These are phyloP conservation scores for Petaurus breviceps DNA, from an alignment of 2,113 vertebrate species.

Conservation along the genomic window DNA sequence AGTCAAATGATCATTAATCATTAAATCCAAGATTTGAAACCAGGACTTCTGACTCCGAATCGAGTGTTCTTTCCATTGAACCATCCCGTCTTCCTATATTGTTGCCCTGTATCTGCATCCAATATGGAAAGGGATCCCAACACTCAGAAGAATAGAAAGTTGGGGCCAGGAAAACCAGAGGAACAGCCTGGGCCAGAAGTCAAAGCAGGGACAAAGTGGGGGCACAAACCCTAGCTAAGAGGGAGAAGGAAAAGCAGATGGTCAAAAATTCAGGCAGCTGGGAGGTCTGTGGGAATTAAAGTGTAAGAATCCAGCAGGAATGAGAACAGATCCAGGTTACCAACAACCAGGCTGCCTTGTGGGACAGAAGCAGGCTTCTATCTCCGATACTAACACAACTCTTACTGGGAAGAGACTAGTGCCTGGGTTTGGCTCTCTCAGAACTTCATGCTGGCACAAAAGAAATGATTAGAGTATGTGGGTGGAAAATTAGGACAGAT, in stretches of 20 bases:
- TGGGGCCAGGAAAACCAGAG: neutral
- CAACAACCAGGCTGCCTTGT: neutral
- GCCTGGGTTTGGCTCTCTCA: neutral
- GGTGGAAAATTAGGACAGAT: neutral
- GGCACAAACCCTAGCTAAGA: neutral
- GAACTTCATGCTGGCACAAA: neutral
- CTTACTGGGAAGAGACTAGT: neutral
- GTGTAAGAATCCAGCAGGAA: neutral
- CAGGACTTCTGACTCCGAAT: neutral
- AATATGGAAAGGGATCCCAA: neutral
- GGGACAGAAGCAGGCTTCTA: neutral
- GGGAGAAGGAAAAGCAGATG: neutral
- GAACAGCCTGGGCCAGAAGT: neutral
- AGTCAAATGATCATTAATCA: neutral
- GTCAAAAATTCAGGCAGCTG: neutral
- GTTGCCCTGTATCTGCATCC: neutral
- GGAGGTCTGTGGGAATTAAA: neutral
- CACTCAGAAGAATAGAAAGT: neutral
- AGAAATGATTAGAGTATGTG: neutral
- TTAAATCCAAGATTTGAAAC: neutral
- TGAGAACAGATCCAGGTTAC: neutral
- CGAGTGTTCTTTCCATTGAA: neutral
- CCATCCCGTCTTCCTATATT: neutral
- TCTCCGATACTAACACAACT: neutral
- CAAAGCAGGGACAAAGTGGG: neutral